Evolutionary conservation across 53 echinoderm and acorn worm genomes (phyloP), one percentile per base, ranked within the genome.

Genomic region (Temnopleurus reevesii): DNA sequence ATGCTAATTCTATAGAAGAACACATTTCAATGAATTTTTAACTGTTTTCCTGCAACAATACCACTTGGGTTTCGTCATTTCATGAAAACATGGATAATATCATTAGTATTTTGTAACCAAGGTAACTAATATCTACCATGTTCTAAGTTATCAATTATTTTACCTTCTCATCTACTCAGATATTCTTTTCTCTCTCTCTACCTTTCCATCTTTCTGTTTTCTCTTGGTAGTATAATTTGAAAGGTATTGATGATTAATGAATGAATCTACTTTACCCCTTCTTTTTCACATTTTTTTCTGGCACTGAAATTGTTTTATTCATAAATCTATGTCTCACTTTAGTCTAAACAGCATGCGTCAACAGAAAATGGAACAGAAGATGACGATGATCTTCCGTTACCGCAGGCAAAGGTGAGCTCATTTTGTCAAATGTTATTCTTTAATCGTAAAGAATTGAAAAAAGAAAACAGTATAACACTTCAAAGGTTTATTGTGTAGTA

Each of bases 321-420:
- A 8, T 77, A 77, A 43, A 41, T 77, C 77, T 19, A 43, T 44
- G 25, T 66, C 17, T 19, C 12, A 77, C 19, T 51, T 9, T 83
- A 86, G 86, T 59, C 86, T 27, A 86, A 86, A 12, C 86, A 86
- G 41, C 59, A 60, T 26, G 17, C 59, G 0, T 24, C 61, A 2
- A 49, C 59, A 27, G 86, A 86, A 21, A 86, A 86, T 7, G 86
- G 86, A 27, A 45, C 86, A 18, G 86, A 86, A 15, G 58, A 43
- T 35, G 83, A 83, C 54, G 61, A 46, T 0, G 86, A 86, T 24
- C 46, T 45, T 8, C 45, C 35, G 4, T 45, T 46, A 21, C 86
- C 86, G 26, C 59, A 59, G 12, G 86, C 59, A 44, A 86, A 86
- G 86, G 86, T 86, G 23, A 28, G 86, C 27, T 8, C 60, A 64